A percentile compares a stretch with the other conserved stretches of the same genome.
phyloP scores from a whole-genome alignment of 2,113 vertebrate genomes.

The Oenanthe oenanthe region DNA sequence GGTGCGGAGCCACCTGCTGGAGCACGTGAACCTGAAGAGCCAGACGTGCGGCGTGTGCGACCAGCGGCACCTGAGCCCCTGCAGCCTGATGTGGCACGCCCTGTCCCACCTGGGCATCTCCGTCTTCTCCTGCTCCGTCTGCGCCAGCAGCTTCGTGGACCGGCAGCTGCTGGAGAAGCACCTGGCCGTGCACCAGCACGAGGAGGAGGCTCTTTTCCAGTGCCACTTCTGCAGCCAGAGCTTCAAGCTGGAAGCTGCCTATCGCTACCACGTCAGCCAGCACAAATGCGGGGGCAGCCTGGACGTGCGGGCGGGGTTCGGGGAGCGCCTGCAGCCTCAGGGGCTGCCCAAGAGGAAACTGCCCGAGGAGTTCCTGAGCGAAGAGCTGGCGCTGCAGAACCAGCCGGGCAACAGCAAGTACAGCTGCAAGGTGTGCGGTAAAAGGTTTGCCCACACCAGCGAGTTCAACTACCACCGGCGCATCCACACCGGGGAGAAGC shows the following conservation, averaged over 20 bases:
- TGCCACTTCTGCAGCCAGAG: constrained; percentile 80
- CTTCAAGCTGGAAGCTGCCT: constrained; percentile 82
- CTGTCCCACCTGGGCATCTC: constrained; percentile 87
- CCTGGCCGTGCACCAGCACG: constrained; percentile 82
- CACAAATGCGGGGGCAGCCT: constrained; percentile 82
- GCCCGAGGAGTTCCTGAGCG: constrained; percentile 68
- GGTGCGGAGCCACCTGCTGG: constrained; percentile 85
- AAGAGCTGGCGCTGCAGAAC: constrained; percentile 65
- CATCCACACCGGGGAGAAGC: constrained; percentile 97
- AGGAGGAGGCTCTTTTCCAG: constrained; percentile 80
- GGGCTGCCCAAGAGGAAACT: constrained; percentile 76
- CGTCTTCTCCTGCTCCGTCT: constrained; percentile 89
- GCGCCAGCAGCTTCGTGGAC: constrained; percentile 89
- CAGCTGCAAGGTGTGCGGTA: constrained; percentile 94
- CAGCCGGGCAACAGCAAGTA: constrained; percentile 86
- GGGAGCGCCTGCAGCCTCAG: constrained; percentile 43
- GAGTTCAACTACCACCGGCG: constrained; percentile 98
- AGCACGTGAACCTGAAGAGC: constrained; percentile 86
- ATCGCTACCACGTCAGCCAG: constrained; percentile 88
- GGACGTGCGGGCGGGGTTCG: constrained; percentile 59
- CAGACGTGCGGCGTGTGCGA: constrained; percentile 87
- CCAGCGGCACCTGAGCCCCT: constrained; percentile 84
- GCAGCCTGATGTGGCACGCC: constrained; percentile 91
- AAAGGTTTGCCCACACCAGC: constrained; percentile 94
- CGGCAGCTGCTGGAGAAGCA: constrained; percentile 89